A percentile compares a stretch with the other conserved stretches of the same genome.
Evolutionary conservation across 2,797 vertebrate genomes (phyloP).

Genomic region (Neopelma chrysocephalum): DNA sequence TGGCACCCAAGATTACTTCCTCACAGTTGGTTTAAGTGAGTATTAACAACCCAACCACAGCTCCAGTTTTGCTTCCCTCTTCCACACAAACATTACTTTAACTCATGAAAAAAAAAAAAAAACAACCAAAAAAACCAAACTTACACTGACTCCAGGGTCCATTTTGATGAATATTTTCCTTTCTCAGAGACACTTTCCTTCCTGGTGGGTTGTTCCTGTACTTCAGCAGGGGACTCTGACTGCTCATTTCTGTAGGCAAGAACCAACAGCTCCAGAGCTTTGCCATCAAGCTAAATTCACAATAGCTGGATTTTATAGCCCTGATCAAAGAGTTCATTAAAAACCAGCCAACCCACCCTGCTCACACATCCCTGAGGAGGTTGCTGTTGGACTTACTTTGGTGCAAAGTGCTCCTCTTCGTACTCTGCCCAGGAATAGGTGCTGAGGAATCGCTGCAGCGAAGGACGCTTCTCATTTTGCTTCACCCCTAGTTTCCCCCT

Average conservation of each 20-base stretch:
- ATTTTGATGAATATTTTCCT: conserved; percentile 70
- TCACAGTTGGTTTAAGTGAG: not conserved
- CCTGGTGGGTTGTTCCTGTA: conserved; percentile 70
- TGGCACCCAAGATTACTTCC: too few species aligned
- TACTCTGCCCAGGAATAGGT: conserved; percentile 87
- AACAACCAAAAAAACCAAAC: too few species aligned
- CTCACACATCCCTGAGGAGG: not conserved
- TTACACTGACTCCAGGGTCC: conserved; percentile 65
- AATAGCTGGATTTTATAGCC: not conserved
- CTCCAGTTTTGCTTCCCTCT: not conserved
- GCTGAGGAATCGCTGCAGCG: conserved; percentile 89
- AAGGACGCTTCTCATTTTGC: conserved; percentile 81
- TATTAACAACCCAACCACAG: not conserved
- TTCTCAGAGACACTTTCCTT: conserved; percentile 86
- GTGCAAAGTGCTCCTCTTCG: conserved; percentile 78
- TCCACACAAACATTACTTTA: not conserved
- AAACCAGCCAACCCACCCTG: not conserved
- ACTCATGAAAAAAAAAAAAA: not conserved
- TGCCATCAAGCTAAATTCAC: not conserved
- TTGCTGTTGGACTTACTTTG: conserved; percentile 83
- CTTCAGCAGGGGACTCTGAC: conserved; percentile 66
- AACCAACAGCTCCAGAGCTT: not conserved
- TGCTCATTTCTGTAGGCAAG: conserved; percentile 70
- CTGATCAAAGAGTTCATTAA: too few species aligned
- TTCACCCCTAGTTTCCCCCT: conserved; percentile 82